Base-by-base conservation (phyloP, 2,113 vertebrate species). In the Tenebrosternarchus preto region DNA sequence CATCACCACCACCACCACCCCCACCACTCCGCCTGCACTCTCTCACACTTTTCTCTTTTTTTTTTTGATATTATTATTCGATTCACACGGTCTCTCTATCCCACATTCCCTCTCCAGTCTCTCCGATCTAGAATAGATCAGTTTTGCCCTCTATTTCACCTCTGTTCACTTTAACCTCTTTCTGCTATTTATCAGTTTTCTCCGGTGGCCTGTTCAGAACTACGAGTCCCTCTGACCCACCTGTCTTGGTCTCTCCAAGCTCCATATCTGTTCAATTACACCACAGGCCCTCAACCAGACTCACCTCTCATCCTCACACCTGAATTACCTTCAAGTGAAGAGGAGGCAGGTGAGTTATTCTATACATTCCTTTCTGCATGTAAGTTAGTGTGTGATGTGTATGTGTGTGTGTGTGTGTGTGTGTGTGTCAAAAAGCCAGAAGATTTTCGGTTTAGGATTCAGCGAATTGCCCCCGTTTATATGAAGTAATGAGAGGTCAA, bases 91-190 rank as follows among this genome's bases (percentile, higher is more conserved):
- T 19, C 57, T 55, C 60, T 67, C 43, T 20, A 27, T 64, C 60
- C 15, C 12, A 19, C n/a, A 4, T 53, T 29, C 27, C 11, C n/a
- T 24, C 63, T 60, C 64, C 56, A 25, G 36, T 16, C 27, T 12
- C 16, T 24, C 22, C 39, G n/a, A 25, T 71, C 68, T 27, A 25
- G 12, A 50, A n/a, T 50, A 50, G 29, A 53, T 50, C 39, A 50
- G 24, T 71, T 25, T 7, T 63, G 60, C 60, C 60, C 60, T 63
- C 68, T 24, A 53, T 71, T 50, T 71, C 68, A 50, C 39, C 68
- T 50, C 20, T 29, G 12, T 33, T 33, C 25, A 16, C 25, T 66
- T 71, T 63, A 25, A 63, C 60, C n/a, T 63, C 22, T 63, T 53
- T 22, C 36, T 27, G 68, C 43, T 71, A 6, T 71, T 53, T 71